Conservation (phyloP, 92 coral and sea anemone species). For the Palythoa heliodiscus region DNA sequence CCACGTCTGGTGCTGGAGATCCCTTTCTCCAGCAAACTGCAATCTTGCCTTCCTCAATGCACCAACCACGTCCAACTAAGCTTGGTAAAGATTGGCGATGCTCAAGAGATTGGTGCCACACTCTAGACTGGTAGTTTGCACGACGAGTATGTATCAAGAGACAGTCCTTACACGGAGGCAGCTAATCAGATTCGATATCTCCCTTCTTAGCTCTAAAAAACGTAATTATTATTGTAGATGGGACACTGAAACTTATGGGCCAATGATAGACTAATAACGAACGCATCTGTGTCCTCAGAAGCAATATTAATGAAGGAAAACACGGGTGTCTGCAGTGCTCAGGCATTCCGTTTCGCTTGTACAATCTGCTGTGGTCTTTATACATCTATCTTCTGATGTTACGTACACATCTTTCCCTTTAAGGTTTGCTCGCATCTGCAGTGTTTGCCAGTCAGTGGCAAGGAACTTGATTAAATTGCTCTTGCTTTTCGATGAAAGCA, state of each 20-base stretch:
- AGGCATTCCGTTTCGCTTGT: neutral
- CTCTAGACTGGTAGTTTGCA: slow-evolving; percentile 58
- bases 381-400: slow-evolving; percentile 40
- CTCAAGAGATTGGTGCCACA: slow-evolving; percentile 51
- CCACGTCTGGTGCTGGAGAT: slow-evolving; percentile 57
- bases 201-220: slow-evolving; percentile 60
- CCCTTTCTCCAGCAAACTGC: slow-evolving; percentile 57
- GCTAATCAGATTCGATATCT: slow-evolving; percentile 58
- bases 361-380: neutral
- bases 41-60: slow-evolving; percentile 48
- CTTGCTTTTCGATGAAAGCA: slow-evolving; percentile 32
- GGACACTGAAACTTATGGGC: slow-evolving; percentile 37
- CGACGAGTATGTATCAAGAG: slow-evolving; percentile 48
- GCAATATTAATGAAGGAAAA: slow-evolving; percentile 48
- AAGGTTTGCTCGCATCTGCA: neutral
- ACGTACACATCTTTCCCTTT: slow-evolving; percentile 16
- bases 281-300: slow-evolving; percentile 52
- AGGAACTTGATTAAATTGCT: slow-evolving; percentile 48
- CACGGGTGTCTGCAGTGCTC: slow-evolving; percentile 43
- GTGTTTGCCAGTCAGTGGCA: slow-evolving; percentile 47
- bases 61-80: slow-evolving; percentile 55
- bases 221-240: slow-evolving; percentile 45
- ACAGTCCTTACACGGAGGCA: slow-evolving; percentile 53
- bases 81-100: slow-evolving; percentile 50
- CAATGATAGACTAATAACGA: slow-evolving; percentile 43